phyloP scores from a whole-genome alignment of 2,797 vertebrate species.

The Microctenopoma stevenorrisi region DNA sequence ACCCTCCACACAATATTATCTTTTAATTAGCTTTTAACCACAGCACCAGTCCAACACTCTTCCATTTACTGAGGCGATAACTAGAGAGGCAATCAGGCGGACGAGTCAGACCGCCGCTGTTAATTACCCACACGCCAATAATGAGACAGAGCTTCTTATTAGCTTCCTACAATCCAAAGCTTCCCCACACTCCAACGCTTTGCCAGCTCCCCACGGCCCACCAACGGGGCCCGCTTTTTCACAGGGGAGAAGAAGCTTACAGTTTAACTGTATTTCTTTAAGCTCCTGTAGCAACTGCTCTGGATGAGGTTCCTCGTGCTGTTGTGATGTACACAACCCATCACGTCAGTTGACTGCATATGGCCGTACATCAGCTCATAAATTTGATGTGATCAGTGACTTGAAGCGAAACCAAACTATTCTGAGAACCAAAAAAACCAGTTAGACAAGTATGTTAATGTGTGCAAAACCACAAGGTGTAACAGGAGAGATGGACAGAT shows the following conservation, averaged over 20 bases:
- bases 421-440: too few relatives aligned
- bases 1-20: constrained; percentile 80
- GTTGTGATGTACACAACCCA: constrained; percentile 20
- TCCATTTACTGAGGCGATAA: constrained; percentile 83
- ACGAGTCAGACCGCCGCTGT: constrained; percentile 76
- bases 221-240: constrained; percentile 66
- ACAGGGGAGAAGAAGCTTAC: constrained; percentile 55
- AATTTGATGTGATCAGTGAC: background rate
- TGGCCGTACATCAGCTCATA: background rate
- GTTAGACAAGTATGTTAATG: background rate
- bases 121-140: constrained; percentile 86
- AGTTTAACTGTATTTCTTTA: constrained; percentile 47
- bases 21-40: constrained; percentile 88
- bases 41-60: constrained; percentile 75
- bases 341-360: background rate
- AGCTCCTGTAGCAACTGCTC: constrained; percentile 52
- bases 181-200: constrained; percentile 76
- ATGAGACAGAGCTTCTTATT: constrained; percentile 84
- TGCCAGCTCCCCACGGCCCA: constrained; percentile 66
- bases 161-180: constrained; percentile 81
- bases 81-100: constrained; percentile 82
- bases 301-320: constrained; percentile 24
- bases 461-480: background rate
- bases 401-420: too few relatives aligned
- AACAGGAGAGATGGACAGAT: background rate